A percentile compares a stretch with the other conserved stretches of the same genome.
Evolutionary conservation across 2,888 invertebrate species (phyloP).

Genomic region (Apamea sordens): DNA sequence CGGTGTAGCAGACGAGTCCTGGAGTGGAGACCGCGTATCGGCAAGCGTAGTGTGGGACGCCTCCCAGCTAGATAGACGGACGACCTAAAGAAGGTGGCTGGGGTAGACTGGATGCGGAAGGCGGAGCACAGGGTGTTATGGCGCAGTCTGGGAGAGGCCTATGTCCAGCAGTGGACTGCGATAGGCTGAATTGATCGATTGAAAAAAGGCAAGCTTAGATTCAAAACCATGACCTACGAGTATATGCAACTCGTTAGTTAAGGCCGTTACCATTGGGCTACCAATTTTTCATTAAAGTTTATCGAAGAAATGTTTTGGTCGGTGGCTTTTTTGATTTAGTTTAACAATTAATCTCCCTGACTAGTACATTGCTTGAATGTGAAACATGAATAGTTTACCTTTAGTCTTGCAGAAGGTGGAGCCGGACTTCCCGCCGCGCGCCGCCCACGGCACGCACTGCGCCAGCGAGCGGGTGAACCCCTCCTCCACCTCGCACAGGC

Average conservation of each 20-base stretch:
- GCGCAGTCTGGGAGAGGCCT: too few relatives aligned
- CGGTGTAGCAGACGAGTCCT: too few relatives aligned
- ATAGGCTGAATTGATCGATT: too few relatives aligned
- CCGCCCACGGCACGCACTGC: constrained; percentile 97
- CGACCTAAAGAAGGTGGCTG: too few relatives aligned
- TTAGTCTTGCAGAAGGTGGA: constrained; percentile 98
- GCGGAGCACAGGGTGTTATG: too few relatives aligned
- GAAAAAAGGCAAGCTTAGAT: neutral
- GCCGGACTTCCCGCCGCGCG: constrained; percentile 99
- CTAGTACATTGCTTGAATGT: neutral
- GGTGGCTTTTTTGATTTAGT: neutral
- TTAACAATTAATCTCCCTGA: neutral
- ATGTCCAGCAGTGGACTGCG: too few relatives aligned
- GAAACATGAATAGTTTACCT: constrained; percentile 85
- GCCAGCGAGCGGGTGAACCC: constrained; percentile 96
- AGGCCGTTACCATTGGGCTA: neutral
- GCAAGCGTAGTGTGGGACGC: too few relatives aligned
- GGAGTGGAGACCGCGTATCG: too few relatives aligned
- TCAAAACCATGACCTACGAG: neutral
- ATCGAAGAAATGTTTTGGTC: neutral
- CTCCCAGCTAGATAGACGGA: too few relatives aligned
- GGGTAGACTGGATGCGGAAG: too few relatives aligned
- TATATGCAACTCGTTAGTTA: too few relatives aligned
- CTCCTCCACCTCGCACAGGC: constrained; percentile 85
- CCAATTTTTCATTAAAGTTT: neutral